Evolutionary conservation across 2,113 vertebrate genomes (phyloP), one percentile per base, ranked within the genome.

Genomic region (Anhinga rufa): DNA sequence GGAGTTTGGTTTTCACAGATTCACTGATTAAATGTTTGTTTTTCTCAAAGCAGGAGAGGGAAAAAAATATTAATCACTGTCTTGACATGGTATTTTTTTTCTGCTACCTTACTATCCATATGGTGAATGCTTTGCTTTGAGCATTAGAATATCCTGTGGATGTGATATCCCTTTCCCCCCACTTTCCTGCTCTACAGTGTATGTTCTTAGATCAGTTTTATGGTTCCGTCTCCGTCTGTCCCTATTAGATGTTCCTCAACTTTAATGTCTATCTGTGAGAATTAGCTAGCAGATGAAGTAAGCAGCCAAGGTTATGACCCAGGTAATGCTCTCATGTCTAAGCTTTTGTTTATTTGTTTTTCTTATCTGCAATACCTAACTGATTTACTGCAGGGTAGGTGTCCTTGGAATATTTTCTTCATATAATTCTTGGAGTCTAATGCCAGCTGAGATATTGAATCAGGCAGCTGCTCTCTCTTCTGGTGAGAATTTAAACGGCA

Each of bases 381-480:
- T 80, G 26, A 38, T 89, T 94, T 70, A 72, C 54, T 71, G 46
- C 86, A 85, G 54, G 21, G 51, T 36, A 82, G 32, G 31, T 93
- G 54, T 91, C 70, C 83, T 87, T 64, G 51, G 46, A 70, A 55
- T 88, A 74, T 72, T 88, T 96, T 92, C 31, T 68, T 93, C 54
- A 28, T 61, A 24, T 55, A 78, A 82, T 90, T 81, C 70, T 77
- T 75, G 69, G 42, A 78, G n/a, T 76, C 44, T 92, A 82, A 78
- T 89, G 49, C 62, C 62, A 83, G n/a, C 22, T 93, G 84, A 95
- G 38, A 60, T 71, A 60, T 5, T 80, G 64, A 77, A 69, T 86
- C 66, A 77, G 66, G 82, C 87, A 93, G 60, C 28, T 88, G 10
- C 49, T 58, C 46, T 92, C 70, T 92, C 31, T 87, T 90, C 77